Evolutionary conservation across 1,140 invertebrate genomes (phyloP).

Genomic region (Drosophila nigrodunni): DNA sequence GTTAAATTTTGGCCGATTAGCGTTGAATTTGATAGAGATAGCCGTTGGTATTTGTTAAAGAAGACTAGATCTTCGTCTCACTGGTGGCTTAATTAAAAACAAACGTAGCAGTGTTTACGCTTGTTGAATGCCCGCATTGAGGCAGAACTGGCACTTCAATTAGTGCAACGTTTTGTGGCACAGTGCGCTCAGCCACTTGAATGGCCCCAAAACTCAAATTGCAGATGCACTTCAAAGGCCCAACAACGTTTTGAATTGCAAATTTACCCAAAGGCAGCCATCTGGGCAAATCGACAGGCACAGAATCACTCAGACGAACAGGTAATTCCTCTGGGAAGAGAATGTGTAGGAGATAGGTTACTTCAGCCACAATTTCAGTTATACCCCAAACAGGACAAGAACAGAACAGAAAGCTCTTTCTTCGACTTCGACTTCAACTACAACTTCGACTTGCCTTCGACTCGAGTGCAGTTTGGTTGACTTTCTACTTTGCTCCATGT

Average conservation of each 20-base stretch:
- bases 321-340: slow-evolving; percentile 13
- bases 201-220: slow-evolving; percentile 54
- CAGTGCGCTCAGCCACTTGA: slow-evolving; percentile 43
- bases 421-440: slow-evolving; percentile 5
- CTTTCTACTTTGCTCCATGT: neutral
- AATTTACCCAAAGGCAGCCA: slow-evolving; percentile 52
- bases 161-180: slow-evolving; percentile 65
- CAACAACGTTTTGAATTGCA: slow-evolving; percentile 72
- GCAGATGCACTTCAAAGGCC: slow-evolving; percentile 66
- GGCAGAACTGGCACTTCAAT: slow-evolving; percentile 59
- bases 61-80: neutral
- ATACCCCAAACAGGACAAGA: slow-evolving; percentile 27
- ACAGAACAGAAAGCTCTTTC: slow-evolving; percentile 23
- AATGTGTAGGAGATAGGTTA: neutral
- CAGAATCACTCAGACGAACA: neutral
- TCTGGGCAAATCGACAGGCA: neutral
- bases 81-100: slow-evolving; percentile 41
- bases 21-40: slow-evolving; percentile 59
- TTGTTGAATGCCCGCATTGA: slow-evolving; percentile 48
- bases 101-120: slow-evolving; percentile 28
- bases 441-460: slow-evolving; percentile 32
- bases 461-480: slow-evolving; percentile 32
- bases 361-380: slow-evolving; percentile 50
- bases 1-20: slow-evolving; percentile 62
- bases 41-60: neutral